A percentile compares a stretch with the other conserved stretches of the same genome.
These are phyloP conservation scores for Cryptus viduatorius DNA, from an alignment of 2,888 invertebrate species.

Conservation along the genomic window DNA sequence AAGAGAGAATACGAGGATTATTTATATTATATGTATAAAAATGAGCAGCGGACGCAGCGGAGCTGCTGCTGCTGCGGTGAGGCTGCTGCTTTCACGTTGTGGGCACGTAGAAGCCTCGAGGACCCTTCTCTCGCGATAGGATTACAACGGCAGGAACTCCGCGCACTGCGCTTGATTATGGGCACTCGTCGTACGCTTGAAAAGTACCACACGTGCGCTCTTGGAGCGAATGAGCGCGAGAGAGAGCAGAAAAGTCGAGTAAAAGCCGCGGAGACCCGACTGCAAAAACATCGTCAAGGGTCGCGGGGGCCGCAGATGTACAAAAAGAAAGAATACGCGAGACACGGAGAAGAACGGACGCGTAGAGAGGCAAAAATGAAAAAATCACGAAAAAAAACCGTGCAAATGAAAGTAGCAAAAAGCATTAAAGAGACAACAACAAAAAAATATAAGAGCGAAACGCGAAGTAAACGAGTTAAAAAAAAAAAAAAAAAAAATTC, in stretches of 20 bases:
- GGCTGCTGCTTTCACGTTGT: slow-evolving; percentile 67
- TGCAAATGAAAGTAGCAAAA: slow-evolving; percentile 23
- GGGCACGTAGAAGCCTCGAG: slow-evolving; percentile 64
- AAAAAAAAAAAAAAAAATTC: background rate
- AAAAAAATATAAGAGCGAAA: background rate
- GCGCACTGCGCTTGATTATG: slow-evolving; percentile 54
- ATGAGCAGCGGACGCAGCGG: slow-evolving; percentile 37
- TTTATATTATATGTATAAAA: slow-evolving; percentile 33
- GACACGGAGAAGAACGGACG: slow-evolving; percentile 3
- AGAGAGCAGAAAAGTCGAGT: slow-evolving; percentile 30
- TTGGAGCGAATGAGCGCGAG: background rate
- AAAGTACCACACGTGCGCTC: slow-evolving; percentile 42
- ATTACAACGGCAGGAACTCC: slow-evolving; percentile 59
- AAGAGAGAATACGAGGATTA: background rate
- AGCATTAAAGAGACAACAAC: background rate
- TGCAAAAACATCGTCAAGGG: slow-evolving; percentile 49
- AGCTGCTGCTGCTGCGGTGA: slow-evolving; percentile 47
- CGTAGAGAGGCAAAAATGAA: slow-evolving; percentile 4
- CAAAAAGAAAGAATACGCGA: background rate
- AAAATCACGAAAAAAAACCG: slow-evolving; percentile 4
- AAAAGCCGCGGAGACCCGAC: slow-evolving; percentile 19
- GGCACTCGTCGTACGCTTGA: slow-evolving; percentile 38
- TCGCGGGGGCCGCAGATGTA: slow-evolving; percentile 7
- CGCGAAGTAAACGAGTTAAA: background rate
- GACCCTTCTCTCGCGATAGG: slow-evolving; percentile 60